phyloP scores from a whole-genome alignment of 2,888 invertebrate species.

The Taenaris catops region DNA sequence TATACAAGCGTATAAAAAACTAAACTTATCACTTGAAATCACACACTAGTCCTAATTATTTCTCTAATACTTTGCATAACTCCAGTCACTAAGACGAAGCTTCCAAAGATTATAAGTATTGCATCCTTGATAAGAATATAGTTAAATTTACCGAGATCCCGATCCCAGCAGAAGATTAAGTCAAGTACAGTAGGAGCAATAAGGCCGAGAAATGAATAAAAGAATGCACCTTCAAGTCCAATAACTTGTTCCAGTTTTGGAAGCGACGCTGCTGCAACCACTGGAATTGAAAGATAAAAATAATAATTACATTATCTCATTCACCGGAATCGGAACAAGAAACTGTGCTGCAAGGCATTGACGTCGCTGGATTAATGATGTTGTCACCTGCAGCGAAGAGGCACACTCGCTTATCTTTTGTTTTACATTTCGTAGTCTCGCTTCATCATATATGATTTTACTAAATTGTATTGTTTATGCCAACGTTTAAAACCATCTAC shows the following conservation, averaged over 20 bases:
- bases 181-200: constrained; percentile 87
- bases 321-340: too few relatives aligned
- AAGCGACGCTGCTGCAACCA: constrained; percentile 57
- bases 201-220: constrained; percentile 86
- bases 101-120: constrained; percentile 79
- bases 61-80: constrained; percentile 68
- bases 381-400: too few relatives aligned
- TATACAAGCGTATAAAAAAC: too few relatives aligned
- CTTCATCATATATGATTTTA: too few relatives aligned
- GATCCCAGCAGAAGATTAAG: constrained; percentile 84
- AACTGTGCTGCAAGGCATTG: too few relatives aligned
- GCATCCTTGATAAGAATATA: constrained; percentile 86
- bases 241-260: constrained; percentile 68
- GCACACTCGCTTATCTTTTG: too few relatives aligned
- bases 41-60: constrained; percentile 41
- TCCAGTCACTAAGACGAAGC: constrained; percentile 85
- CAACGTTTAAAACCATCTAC: too few relatives aligned
- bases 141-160: constrained; percentile 82
- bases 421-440: too few relatives aligned
- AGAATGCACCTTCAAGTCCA: constrained; percentile 75
- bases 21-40: constrained; percentile 6
- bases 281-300: constrained; percentile 36
- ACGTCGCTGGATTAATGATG: too few relatives aligned
- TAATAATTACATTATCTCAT: background rate
- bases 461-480: too few relatives aligned